phyloP scores from a whole-genome alignment of 2,888 invertebrate species.

The Phyllotreta cruciferae region DNA sequence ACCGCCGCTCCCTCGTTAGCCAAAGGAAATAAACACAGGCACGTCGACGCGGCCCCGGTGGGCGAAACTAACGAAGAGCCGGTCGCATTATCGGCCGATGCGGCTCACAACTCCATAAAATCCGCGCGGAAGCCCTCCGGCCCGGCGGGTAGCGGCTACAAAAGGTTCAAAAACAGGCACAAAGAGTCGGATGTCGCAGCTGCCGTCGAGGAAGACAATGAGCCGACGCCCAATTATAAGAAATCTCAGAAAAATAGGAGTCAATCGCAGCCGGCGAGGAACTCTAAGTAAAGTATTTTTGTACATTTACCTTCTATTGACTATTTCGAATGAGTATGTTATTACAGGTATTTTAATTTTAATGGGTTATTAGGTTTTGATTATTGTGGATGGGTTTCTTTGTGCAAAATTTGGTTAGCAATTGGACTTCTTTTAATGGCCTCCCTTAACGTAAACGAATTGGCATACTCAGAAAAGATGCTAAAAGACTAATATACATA shows the following conservation, averaged over 20 bases:
- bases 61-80: slow-evolving; percentile 65
- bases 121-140: slow-evolving; percentile 64
- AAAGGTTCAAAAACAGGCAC: slow-evolving; percentile 68
- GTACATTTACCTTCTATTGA: too few species aligned
- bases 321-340: too few species aligned
- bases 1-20: slow-evolving; percentile 72
- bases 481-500: too few species aligned
- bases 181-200: slow-evolving; percentile 53
- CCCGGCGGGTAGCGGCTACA: slow-evolving; percentile 53
- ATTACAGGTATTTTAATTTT: too few species aligned
- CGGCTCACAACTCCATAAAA: slow-evolving; percentile 59
- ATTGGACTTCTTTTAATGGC: too few species aligned
- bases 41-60: slow-evolving; percentile 71
- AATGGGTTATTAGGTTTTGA: background rate
- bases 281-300: slow-evolving; percentile 58
- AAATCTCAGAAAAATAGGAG: slow-evolving; percentile 49
- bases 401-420: too few species aligned
- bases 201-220: slow-evolving; percentile 50
- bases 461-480: too few species aligned
- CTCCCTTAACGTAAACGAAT: too few species aligned
- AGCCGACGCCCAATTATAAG: slow-evolving; percentile 45
- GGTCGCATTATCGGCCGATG: slow-evolving; percentile 62
- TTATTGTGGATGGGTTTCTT: background rate
- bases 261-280: slow-evolving; percentile 49
- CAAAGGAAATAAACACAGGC: slow-evolving; percentile 60